Conservation (phyloP, 2,888 invertebrate genomes). For the Camptogramma bilineatum region DNA sequence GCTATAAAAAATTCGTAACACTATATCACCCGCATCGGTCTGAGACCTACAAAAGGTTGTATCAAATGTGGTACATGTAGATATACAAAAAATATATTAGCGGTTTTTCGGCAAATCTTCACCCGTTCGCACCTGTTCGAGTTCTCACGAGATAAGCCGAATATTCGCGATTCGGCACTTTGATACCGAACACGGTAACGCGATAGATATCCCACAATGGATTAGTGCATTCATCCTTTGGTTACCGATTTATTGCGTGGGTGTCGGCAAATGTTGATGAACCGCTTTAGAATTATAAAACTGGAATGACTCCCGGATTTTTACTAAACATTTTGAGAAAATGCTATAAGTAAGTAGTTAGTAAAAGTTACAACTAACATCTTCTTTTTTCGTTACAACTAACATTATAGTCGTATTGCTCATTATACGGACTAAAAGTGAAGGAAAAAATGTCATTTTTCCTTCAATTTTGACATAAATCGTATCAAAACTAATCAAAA, state of each 20-base stretch:
- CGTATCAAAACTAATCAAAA: too few species aligned
- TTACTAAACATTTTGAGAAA: too few species aligned
- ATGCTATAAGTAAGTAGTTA: too few species aligned
- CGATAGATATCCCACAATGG: slow-evolving; percentile 66
- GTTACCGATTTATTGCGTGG: slow-evolving; percentile 30
- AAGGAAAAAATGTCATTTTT: too few species aligned
- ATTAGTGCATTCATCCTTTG: slow-evolving; percentile 55
- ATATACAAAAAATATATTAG: slow-evolving; percentile 59
- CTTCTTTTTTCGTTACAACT: too few species aligned
- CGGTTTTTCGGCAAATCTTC: slow-evolving; percentile 52
- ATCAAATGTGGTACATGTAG: slow-evolving; percentile 20
- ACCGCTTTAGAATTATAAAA: background rate
- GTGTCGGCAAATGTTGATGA: slow-evolving; percentile 7
- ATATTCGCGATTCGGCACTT: slow-evolving; percentile 59
- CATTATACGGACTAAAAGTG: too few species aligned
- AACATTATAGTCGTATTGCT: too few species aligned
- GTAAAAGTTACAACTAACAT: too few species aligned
- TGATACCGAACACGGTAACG: slow-evolving; percentile 70
- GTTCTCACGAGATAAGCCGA: slow-evolving; percentile 53
- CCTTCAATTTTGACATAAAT: too few species aligned
- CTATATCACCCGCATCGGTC: slow-evolving; percentile 64
- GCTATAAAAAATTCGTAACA: slow-evolving; percentile 51
- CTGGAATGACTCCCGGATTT: background rate
- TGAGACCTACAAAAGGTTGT: slow-evolving; percentile 40
- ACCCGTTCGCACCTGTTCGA: slow-evolving; percentile 78